Conservation (phyloP, 2,888 invertebrate genomes). For the Piscicola geometra region DNA sequence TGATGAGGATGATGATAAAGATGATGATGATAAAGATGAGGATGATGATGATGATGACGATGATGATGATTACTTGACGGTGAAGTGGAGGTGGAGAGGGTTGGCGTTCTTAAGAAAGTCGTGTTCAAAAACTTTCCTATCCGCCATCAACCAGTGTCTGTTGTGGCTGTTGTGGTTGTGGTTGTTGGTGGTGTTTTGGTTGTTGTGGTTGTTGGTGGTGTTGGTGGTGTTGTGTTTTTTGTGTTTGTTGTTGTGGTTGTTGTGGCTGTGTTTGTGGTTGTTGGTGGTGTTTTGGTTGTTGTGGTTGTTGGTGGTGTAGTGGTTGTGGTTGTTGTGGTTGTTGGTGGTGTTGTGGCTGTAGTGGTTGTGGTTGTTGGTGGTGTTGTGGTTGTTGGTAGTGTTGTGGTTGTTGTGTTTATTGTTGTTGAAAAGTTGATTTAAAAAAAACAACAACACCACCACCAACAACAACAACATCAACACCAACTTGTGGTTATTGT, state of each 20-base stretch:
- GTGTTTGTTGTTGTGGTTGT: no score
- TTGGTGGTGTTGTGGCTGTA: no score
- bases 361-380: no score
- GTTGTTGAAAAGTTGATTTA: no score
- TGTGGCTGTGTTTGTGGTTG: no score
- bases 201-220: background rate
- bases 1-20: background rate
- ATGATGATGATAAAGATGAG: background rate
- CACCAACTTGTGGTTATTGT: slow-evolving; percentile 4
- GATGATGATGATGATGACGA: background rate
- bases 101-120: background rate
- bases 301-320: no score
- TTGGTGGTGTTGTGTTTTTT: background rate
- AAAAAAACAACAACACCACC: no score
- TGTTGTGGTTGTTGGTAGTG: no score
- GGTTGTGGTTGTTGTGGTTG: no score
- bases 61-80: background rate
- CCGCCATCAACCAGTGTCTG: slow-evolving; percentile 14
- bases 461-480: no score
- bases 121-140: slow-evolving; percentile 1
- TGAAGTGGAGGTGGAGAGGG: background rate
- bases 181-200: background rate
- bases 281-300: no score
- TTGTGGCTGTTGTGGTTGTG: background rate
- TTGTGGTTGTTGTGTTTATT: no score